These are phyloP conservation scores for Caenorhabditis sulstoni DNA, from an alignment of 2,888 invertebrate genomes.

Conservation along the genomic window DNA sequence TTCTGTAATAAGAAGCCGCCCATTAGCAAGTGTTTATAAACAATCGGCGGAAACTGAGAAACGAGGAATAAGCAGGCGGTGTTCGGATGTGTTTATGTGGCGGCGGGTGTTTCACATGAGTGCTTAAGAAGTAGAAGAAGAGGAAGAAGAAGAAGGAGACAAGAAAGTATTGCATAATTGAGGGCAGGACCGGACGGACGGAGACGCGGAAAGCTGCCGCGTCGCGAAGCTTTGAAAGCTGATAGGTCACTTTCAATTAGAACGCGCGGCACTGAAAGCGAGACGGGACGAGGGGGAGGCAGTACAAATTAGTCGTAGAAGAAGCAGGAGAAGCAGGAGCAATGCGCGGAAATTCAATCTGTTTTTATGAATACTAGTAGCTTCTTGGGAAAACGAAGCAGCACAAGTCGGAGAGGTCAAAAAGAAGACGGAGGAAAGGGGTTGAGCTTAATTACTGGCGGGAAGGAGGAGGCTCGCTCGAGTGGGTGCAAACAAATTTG, in stretches of 20 bases:
- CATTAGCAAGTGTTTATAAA: slow-evolving; percentile 45
- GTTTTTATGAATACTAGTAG: slow-evolving; percentile 42
- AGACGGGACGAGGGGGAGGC: slow-evolving; percentile 16
- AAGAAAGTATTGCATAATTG: slow-evolving; percentile 56
- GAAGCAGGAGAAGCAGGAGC: background rate
- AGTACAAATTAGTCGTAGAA: slow-evolving; percentile 48
- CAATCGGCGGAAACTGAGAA: slow-evolving; percentile 34
- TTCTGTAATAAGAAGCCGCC: slow-evolving; percentile 32
- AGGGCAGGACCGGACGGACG: slow-evolving; percentile 43
- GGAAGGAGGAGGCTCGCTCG: slow-evolving; percentile 30
- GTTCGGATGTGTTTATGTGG: slow-evolving; percentile 50
- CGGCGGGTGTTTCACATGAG: slow-evolving; percentile 31
- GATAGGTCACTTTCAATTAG: slow-evolving; percentile 58
- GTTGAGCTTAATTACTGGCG: slow-evolving; percentile 44
- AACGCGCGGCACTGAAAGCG: slow-evolving; percentile 36
- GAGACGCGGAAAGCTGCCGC: slow-evolving; percentile 31
- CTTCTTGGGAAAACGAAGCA: slow-evolving; percentile 22
- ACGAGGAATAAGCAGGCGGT: background rate
- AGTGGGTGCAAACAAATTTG: slow-evolving; percentile 54
- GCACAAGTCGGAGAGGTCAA: slow-evolving; percentile 24
- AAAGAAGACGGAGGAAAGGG: slow-evolving; percentile 6
- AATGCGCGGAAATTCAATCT: slow-evolving; percentile 53
- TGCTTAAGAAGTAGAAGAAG: slow-evolving; percentile 53
- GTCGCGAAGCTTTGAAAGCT: slow-evolving; percentile 40
- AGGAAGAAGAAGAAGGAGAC: slow-evolving; percentile 22